Conservation (phyloP, 2,113 vertebrate genomes). For the Cololabis saira region DNA sequence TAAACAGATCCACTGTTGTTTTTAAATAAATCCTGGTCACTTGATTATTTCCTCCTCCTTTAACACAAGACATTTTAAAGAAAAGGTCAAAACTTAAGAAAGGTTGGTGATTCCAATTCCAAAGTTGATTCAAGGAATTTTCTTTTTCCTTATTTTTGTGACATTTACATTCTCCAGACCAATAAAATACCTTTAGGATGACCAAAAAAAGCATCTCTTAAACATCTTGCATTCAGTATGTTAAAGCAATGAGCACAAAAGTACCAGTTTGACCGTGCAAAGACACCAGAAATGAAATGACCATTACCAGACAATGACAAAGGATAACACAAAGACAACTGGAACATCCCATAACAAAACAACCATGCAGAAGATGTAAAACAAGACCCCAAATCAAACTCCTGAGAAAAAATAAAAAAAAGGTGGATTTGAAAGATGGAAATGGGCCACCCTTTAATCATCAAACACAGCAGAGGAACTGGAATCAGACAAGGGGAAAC, state of each 20-base stretch:
- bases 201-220: background rate
- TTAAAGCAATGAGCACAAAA: conserved; percentile 30
- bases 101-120: too few species aligned
- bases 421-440: conserved; percentile 39
- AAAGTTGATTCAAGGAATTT: too few species aligned
- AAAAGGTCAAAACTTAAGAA: too few species aligned
- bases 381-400: conserved; percentile 27
- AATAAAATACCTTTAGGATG: too few species aligned
- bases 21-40: too few species aligned
- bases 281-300: conserved; percentile 57
- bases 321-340: conserved; percentile 34
- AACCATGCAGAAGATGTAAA: conserved; percentile 46
- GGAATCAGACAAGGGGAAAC: conserved; percentile 48
- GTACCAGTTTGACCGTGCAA: conserved; percentile 22
- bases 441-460: conserved; percentile 63
- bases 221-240: background rate
- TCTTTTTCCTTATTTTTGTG: too few species aligned
- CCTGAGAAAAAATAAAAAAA: conserved; percentile 1
- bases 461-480: conserved; percentile 56
- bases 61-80: too few species aligned
- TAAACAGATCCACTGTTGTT: too few species aligned
- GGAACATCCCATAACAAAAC: conserved; percentile 34
- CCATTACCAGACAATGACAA: conserved; percentile 59
- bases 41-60: too few species aligned
- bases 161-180: too few species aligned